Evolutionary conservation across 2,113 vertebrate species (phyloP).

Genomic region (Trematomus loennbergii): DNA sequence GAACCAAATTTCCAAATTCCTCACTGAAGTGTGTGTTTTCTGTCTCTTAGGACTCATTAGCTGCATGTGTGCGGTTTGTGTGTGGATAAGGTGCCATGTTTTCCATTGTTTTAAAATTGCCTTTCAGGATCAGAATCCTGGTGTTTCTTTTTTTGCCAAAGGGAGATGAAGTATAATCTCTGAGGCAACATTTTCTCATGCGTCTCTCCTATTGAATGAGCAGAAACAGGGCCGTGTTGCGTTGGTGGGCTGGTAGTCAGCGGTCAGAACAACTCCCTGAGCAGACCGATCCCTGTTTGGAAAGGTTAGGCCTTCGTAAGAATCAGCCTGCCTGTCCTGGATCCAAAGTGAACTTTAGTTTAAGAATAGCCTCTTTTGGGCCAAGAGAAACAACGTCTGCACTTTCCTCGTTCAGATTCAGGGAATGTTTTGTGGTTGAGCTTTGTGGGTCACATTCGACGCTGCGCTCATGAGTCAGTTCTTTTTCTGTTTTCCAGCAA

Average conservation of each 20-base stretch:
- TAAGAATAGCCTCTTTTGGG: constrained; percentile 68
- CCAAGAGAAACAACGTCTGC: constrained; percentile 78
- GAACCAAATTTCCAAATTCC: constrained; percentile 45
- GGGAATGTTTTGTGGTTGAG: constrained; percentile 69
- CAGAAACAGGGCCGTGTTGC: constrained; percentile 25
- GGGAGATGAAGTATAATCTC: constrained; percentile 39
- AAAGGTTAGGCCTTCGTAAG: constrained; percentile 71
- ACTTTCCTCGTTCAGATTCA: constrained; percentile 61
- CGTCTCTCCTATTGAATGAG: constrained; percentile 35
- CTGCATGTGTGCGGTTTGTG: constrained; percentile 45
- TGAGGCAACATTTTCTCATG: constrained; percentile 44
- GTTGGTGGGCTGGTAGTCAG: constrained; percentile 56
- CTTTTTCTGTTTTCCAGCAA: constrained; percentile 71
- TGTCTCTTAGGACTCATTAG: constrained; percentile 50
- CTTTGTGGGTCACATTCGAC: constrained; percentile 71
- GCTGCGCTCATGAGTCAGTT: constrained; percentile 74
- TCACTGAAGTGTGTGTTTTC: constrained; percentile 49
- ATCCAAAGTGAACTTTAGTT: constrained; percentile 70
- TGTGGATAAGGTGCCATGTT: constrained; percentile 55
- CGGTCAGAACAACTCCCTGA: constrained; percentile 44
- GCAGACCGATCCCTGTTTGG: constrained; percentile 48
- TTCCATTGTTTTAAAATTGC: constrained; percentile 61
- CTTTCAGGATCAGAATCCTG: constrained; percentile 27
- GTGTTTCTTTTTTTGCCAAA: constrained; percentile 28
- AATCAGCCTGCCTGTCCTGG: constrained; percentile 34